Evolutionary conservation across 2,888 invertebrate genomes (phyloP), one percentile per base, ranked within the genome.

Genomic region (Steromphala cineraria): DNA sequence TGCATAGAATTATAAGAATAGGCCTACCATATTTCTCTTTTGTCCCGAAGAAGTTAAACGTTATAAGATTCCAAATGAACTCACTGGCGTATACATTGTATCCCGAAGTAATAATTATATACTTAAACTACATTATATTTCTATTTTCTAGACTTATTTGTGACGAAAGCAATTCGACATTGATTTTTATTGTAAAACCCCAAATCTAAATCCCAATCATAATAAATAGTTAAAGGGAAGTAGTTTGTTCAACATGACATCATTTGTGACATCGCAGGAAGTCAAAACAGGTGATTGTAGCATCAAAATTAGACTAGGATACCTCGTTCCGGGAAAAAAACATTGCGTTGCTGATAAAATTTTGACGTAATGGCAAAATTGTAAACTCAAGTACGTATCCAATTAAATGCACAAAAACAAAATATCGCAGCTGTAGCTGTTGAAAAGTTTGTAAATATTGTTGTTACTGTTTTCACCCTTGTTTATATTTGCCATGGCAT

Each of bases 261-360:
- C 87, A 87, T 86, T 46, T 83, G 80, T 85, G 86, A 86, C 85
- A 62, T 62, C 62, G 84, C 85, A 85, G 84, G 80, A 85, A 84
- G 83, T 85, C 84, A 78, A 83, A 86, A 86, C 86, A 85, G 86
- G 86, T 87, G 86, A 86, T 76, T 75, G 83, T 79, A 80, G 75
- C 75, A 78, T 62, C 62, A 62, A 62, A 62, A 28, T 62, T 62
- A 62, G 62, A 62, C 62, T 28, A 62, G 62, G 62, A 62, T 62
- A 62, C 62, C 62, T 62, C 62, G 28, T 62, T 62, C 24, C 62
- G 24, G 62, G 62, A 62, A 62, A 62, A 62, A 28, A 62, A 21
- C 62, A 62, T 28, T 62, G 62, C 62, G 28, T 28, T 24, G 15
- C 24, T 62, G 28, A 62, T 46, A 46, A 10, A 46, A 36, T 46